Evolutionary conservation across 2,888 invertebrate genomes (phyloP), one percentile per base, ranked within the genome.

Genomic region (Trachelus iudaicus): DNA sequence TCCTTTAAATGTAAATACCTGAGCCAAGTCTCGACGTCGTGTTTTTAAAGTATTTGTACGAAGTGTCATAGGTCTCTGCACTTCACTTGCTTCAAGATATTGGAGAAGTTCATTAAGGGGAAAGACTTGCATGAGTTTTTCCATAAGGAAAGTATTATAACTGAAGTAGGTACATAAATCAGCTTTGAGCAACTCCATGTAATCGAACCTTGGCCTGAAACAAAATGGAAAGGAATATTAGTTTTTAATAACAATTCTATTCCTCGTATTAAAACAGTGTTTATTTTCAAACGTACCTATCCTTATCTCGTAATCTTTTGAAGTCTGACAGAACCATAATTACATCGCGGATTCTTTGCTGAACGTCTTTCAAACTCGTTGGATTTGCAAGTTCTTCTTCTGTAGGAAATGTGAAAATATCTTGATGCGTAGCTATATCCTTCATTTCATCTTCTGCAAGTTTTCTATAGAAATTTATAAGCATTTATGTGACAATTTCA

Each of bases 131-230:
- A 98, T 96, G 1, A 99, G 92, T 88, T 96, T 95, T 85, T 95
- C 95, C 97, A 99, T 98, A 30, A 99, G 92, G 91, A 96, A 99
- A 78, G 96, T 96, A 92, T 99, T 99, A 91, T 99, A 99, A 89
- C 97, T 97, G 93, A 99, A 99, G 91, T 98, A 99, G 35, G 94
- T 93, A 88, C 98, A 98, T 75, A 99, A 93, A 92, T 99, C 99
- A 85, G 94, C 94, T 77, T 94, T 94, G 68, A 99, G 93, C 75
- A 98, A 93, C 0, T 95, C 94, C 30, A 96, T 91, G 89, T 99
- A 99, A 83, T 98, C 98, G 79, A 94, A 93, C 56, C 99, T 94
- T 3, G 95, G 94, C 86, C 96, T 95, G 84, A 23, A 90, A 86
- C 69, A 92, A 92, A 82, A 81, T 91, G 92, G 79, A 92, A 92